Conservation (phyloP, 2,888 invertebrate species). For the Orthosia gothica region DNA sequence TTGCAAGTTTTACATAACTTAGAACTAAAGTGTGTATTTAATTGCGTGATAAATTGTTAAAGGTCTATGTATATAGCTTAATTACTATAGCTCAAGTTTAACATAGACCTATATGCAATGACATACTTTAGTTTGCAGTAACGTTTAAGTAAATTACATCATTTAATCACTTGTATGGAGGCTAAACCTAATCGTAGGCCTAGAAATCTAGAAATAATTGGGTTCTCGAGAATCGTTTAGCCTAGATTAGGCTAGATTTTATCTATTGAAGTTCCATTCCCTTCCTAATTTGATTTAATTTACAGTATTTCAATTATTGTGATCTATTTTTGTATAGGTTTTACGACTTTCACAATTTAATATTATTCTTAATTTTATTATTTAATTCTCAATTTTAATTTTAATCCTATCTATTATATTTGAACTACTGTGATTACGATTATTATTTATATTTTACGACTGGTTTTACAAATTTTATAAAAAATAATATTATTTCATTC, state of each 20-base stretch:
- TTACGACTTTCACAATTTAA: no score
- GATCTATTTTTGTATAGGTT: no score
- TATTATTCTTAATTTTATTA: no score
- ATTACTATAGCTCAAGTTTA: slow-evolving; percentile 12
- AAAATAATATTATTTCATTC: no score
- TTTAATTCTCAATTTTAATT: no score
- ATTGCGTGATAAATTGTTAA: slow-evolving; percentile 21
- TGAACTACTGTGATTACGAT: no score
- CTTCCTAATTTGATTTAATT: not conserved
- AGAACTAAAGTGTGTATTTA: not conserved
- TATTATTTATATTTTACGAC: no score
- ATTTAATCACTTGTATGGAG: slow-evolving; percentile 16
- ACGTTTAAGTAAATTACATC: slow-evolving; percentile 29
- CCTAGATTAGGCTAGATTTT: not conserved
- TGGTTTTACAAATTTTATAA: no score
- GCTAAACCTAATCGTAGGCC: slow-evolving; percentile 14
- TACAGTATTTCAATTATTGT: no score
- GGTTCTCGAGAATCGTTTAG: not conserved
- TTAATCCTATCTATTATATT: no score
- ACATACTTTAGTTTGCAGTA: not conserved
- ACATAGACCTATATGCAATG: slow-evolving; percentile 23
- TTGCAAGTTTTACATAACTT: slow-evolving; percentile 2
- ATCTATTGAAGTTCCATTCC: not conserved
- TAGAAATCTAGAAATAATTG: not conserved
- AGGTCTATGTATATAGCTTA: not conserved